Percentiles rank a stretch among this genome's conserved stretches.
phyloP scores from a whole-genome alignment of 1,140 invertebrate species.

The Triops cancriformis region DNA sequence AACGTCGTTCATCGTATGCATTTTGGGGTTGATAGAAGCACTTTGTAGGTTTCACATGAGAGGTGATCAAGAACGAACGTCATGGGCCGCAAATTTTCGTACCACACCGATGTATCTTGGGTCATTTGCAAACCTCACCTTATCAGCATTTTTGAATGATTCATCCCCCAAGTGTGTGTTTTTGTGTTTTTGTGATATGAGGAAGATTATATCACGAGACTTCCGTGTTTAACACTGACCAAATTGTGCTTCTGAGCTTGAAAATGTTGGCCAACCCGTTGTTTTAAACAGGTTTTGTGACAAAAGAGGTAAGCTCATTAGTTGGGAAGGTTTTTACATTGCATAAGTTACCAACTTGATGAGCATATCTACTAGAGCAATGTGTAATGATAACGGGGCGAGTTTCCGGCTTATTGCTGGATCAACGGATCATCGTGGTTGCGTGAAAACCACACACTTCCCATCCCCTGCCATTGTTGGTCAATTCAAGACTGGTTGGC shows the following conservation, averaged over 20 bases:
- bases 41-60: neutral
- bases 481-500: neutral
- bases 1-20: neutral
- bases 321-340: neutral
- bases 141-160: no score
- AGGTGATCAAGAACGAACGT: neutral
- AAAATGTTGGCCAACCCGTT: no score
- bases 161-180: neutral
- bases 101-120: neutral
- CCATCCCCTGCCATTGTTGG: neutral
- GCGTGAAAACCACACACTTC: neutral
- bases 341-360: neutral
- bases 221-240: no score
- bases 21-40: neutral
- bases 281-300: neutral
- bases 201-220: no score
- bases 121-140: neutral
- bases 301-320: neutral
- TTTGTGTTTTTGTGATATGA: no score
- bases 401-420: neutral
- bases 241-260: no score
- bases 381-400: neutral
- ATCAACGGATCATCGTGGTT: constrained; percentile 13
- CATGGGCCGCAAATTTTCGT: neutral
- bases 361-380: neutral